These are phyloP conservation scores for Lipophrys pholis DNA, from an alignment of 2,113 vertebrate species.

Conservation along the genomic window DNA sequence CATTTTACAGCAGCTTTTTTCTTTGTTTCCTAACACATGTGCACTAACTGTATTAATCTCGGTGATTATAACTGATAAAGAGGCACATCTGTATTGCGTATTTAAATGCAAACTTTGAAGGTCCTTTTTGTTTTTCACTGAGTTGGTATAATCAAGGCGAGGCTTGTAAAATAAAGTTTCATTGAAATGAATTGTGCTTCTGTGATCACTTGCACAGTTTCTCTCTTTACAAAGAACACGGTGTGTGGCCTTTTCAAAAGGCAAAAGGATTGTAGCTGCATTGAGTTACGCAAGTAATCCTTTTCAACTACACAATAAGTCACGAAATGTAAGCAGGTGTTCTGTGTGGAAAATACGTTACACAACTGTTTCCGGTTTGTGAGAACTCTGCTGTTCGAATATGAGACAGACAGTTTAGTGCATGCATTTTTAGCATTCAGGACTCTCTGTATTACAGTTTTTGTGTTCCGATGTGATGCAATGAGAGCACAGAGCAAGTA, in stretches of 20 bases:
- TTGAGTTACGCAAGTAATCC: background rate
- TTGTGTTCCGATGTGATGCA: constrained; percentile 25
- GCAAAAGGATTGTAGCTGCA: background rate
- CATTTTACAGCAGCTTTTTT: too few relatives aligned
- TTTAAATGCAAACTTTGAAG: too few relatives aligned
- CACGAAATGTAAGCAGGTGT: constrained; percentile 30
- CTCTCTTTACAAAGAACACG: background rate
- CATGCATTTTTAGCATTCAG: constrained; percentile 42
- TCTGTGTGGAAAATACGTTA: constrained; percentile 23
- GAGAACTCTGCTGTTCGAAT: constrained; percentile 41
- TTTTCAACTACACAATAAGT: constrained; percentile 5
- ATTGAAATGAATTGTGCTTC: background rate
- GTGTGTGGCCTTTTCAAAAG: background rate
- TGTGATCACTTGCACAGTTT: background rate
- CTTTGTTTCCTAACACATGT: too few relatives aligned
- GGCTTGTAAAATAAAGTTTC: background rate
- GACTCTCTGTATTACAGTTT: constrained; percentile 22
- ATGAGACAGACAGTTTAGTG: constrained; percentile 30
- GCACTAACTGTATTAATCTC: too few relatives aligned
- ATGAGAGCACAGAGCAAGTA: constrained; percentile 33
- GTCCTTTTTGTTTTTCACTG: background rate
- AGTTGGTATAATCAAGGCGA: background rate
- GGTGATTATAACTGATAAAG: too few relatives aligned
- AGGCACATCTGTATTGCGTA: too few relatives aligned
- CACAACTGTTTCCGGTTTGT: constrained; percentile 19